A percentile compares a stretch with the other conserved stretches of the same genome.
Evolutionary conservation across 2,797 vertebrate genomes (phyloP).

Genomic region (Botia almorhae): DNA sequence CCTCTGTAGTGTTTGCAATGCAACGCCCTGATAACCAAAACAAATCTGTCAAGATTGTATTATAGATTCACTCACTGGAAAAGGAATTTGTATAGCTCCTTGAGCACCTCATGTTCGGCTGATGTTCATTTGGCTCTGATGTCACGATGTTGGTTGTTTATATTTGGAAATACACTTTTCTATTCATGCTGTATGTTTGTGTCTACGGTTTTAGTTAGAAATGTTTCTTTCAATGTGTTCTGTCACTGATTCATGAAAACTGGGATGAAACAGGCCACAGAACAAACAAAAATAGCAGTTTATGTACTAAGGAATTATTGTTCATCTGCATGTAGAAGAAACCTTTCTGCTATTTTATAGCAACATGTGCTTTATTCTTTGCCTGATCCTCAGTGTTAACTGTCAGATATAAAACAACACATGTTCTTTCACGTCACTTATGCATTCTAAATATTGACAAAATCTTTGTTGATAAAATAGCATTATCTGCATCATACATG

Average conservation of each 20-base stretch:
- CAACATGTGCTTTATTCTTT: neutral
- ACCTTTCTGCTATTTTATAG: too few species aligned
- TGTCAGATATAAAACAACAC: too few species aligned
- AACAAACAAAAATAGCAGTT: slow-evolving; percentile 8
- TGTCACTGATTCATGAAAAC: neutral
- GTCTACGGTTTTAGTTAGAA: neutral
- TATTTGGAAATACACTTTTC: neutral
- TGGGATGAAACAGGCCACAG: neutral
- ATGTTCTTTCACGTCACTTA: neutral
- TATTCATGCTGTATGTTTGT: neutral
- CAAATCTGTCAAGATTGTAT: slow-evolving; percentile 18
- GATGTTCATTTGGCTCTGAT: neutral
- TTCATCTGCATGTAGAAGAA: neutral
- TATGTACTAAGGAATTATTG: neutral
- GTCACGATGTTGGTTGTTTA: neutral
- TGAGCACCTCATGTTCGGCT: neutral
- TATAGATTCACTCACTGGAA: slow-evolving; percentile 1
- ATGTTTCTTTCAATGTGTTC: neutral
- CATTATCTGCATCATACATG: too few species aligned
- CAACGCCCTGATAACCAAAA: neutral
- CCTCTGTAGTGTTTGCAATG: slow-evolving; percentile 21
- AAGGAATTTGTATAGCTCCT: neutral
- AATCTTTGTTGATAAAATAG: too few species aligned
- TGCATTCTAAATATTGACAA: neutral
- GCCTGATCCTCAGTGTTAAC: neutral